phyloP scores from a whole-genome alignment of 2,797 vertebrate species.

The Coracias cyanogaster region DNA sequence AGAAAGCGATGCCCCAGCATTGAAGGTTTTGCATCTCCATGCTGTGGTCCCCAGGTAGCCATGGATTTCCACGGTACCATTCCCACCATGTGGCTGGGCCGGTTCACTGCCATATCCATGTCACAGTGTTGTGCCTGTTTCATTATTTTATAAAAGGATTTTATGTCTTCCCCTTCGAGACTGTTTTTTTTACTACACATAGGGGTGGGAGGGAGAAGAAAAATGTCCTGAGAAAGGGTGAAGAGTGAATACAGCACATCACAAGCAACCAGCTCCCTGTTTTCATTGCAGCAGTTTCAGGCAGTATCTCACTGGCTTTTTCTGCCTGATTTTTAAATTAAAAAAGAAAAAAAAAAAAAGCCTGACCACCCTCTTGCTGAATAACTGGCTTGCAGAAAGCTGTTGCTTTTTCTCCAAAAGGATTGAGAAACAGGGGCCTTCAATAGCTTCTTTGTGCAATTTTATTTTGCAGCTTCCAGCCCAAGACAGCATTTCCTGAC shows the following conservation, averaged over 20 bases:
- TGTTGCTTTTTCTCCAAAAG: not conserved
- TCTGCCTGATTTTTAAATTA: not conserved
- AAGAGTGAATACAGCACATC: not conserved
- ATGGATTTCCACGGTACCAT: accelerated
- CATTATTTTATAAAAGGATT: not conserved
- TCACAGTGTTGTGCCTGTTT: not conserved
- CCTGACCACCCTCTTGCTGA: constrained; percentile 17
- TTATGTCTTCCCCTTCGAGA: not conserved
- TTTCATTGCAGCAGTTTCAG: not conserved
- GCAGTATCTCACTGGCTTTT: not conserved
- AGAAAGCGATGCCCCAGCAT: not conserved
- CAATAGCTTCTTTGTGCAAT: constrained; percentile 64
- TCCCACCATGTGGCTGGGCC: not conserved
- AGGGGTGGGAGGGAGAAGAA: not conserved
- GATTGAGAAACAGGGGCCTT: constrained; percentile 24
- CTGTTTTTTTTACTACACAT: not conserved
- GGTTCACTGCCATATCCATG: not conserved
- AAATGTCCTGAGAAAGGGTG: not conserved
- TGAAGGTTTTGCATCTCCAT: not conserved
- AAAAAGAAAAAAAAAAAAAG: not conserved
- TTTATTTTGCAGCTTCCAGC: constrained; percentile 40
- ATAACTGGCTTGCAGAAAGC: constrained; percentile 41
- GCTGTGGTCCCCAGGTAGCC: not conserved
- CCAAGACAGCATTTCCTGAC: constrained; percentile 49
- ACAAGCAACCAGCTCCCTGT: not conserved